Percentiles rank a stretch among this genome's conserved stretches.
Evolutionary conservation across 2,888 invertebrate species (phyloP).

Genomic region (Liposcelis brunnea): DNA sequence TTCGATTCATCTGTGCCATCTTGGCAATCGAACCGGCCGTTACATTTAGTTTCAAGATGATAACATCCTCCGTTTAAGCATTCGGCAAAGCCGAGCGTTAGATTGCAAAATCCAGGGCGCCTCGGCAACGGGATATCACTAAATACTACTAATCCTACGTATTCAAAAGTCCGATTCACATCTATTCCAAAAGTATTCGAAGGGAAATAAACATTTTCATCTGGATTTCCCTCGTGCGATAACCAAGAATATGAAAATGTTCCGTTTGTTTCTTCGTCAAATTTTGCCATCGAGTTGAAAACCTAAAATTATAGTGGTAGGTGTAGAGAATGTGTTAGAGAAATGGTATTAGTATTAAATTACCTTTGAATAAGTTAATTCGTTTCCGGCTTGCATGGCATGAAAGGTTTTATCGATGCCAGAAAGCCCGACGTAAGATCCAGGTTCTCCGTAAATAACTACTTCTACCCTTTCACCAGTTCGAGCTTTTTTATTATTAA

Average conservation of each 20-base stretch:
- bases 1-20: conserved; percentile 73
- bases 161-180: conserved; percentile 81
- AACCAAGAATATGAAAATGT: conserved; percentile 71
- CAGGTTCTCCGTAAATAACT: conserved; percentile 84
- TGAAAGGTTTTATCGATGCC: conserved; percentile 80
- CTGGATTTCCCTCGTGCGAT: conserved; percentile 69
- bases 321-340: too few species aligned
- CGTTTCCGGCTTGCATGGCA: conserved; percentile 85
- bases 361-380: conserved; percentile 72
- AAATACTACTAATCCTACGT: conserved; percentile 72
- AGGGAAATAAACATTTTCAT: conserved; percentile 71
- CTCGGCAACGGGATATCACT: conserved; percentile 69
- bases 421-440: conserved; percentile 82
- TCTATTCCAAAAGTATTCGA: conserved; percentile 84
- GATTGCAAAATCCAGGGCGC: conserved; percentile 50
- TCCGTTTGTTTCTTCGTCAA: conserved; percentile 72
- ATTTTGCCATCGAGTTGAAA: conserved; percentile 70
- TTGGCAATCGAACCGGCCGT: conserved; percentile 58
- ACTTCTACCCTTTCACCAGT: conserved; percentile 87
- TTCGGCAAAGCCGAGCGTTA: conserved; percentile 52
- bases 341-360: too few species aligned
- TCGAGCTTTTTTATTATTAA: conserved; percentile 86
- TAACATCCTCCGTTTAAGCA: conserved; percentile 75
- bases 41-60: conserved; percentile 54
- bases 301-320: conserved; percentile 40